phyloP scores from a whole-genome alignment of 2,888 invertebrate species.

The Melanostoma scalare region DNA sequence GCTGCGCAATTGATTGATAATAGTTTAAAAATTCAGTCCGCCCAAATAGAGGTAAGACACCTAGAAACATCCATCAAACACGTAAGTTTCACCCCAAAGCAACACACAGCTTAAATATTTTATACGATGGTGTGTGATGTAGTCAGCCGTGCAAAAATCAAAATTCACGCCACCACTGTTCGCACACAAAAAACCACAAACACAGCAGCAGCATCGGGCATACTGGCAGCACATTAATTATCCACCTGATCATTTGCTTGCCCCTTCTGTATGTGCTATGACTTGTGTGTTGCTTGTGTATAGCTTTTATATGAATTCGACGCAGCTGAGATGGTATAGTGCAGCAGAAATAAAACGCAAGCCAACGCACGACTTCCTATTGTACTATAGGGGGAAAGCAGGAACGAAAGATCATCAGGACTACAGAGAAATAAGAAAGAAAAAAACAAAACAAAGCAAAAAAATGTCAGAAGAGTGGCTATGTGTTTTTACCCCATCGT shows the following conservation, averaged over 20 bases:
- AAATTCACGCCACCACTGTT: slow-evolving; percentile 60
- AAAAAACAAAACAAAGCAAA: slow-evolving; percentile 33
- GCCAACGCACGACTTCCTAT: slow-evolving; percentile 44
- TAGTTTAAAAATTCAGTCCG: slow-evolving; percentile 72
- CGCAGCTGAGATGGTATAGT: background rate
- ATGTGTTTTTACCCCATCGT: slow-evolving; percentile 41
- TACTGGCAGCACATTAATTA: slow-evolving; percentile 71
- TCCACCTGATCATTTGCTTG: slow-evolving; percentile 69
- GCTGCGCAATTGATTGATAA: slow-evolving; percentile 67
- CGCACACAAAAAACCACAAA: slow-evolving; percentile 26
- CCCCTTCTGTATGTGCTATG: slow-evolving; percentile 31
- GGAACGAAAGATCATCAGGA: slow-evolving; percentile 15
- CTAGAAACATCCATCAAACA: slow-evolving; percentile 67
- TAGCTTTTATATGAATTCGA: background rate
- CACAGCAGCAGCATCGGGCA: slow-evolving; percentile 66
- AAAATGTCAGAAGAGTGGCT: slow-evolving; percentile 15
- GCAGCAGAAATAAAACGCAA: slow-evolving; percentile 31
- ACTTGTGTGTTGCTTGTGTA: background rate
- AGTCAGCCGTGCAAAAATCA: slow-evolving; percentile 39
- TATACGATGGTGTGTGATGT: slow-evolving; percentile 10
- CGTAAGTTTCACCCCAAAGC: slow-evolving; percentile 64
- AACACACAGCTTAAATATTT: slow-evolving; percentile 1
- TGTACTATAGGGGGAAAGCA: slow-evolving; percentile 19
- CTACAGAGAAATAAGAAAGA: slow-evolving; percentile 36
- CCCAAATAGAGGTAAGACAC: slow-evolving; percentile 66